Evolutionary conservation across 1,140 invertebrate genomes (phyloP).

Genomic region (Cepaea nemoralis): DNA sequence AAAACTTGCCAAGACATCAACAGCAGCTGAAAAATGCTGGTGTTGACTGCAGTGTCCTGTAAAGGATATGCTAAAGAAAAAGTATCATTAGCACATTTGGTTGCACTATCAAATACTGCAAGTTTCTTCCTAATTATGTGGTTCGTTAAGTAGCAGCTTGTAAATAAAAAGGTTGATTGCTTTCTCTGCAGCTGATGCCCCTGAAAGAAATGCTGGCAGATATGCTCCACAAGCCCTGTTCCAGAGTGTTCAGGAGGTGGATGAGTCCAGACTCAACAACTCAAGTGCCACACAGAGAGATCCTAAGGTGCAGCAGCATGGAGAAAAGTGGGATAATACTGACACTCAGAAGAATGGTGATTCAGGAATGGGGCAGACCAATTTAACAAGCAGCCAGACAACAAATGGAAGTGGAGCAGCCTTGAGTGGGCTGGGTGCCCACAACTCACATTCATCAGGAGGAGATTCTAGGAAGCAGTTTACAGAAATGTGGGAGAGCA

Average conservation of each 20-base stretch:
- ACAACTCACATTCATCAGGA: too few relatives aligned
- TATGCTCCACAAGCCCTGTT: constrained; percentile 12
- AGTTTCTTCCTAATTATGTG: background rate
- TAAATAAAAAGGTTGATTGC: background rate
- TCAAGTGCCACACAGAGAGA: background rate
- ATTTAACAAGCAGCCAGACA: background rate
- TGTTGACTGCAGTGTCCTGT: too few relatives aligned
- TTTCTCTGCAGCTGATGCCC: too few relatives aligned
- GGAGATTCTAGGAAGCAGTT: too few relatives aligned
- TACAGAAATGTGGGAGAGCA: too few relatives aligned
- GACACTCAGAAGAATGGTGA: background rate
- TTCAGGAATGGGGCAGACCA: constrained; percentile 20
- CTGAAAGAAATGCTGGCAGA: background rate
- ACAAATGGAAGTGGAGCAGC: background rate
- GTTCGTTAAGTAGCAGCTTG: background rate
- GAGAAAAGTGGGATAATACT: too few relatives aligned
- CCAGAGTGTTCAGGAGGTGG: background rate
- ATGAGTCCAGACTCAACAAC: background rate
- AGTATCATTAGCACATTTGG: background rate
- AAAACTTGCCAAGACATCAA: too few relatives aligned
- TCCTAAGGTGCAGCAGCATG: background rate
- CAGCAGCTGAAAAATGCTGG: too few relatives aligned
- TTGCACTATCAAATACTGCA: background rate
- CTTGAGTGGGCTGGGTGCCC: background rate
- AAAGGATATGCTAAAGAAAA: too few relatives aligned